These are phyloP conservation scores for Carollia perspicillata DNA, from an alignment of 2,113 vertebrate species.

Conservation along the genomic window DNA sequence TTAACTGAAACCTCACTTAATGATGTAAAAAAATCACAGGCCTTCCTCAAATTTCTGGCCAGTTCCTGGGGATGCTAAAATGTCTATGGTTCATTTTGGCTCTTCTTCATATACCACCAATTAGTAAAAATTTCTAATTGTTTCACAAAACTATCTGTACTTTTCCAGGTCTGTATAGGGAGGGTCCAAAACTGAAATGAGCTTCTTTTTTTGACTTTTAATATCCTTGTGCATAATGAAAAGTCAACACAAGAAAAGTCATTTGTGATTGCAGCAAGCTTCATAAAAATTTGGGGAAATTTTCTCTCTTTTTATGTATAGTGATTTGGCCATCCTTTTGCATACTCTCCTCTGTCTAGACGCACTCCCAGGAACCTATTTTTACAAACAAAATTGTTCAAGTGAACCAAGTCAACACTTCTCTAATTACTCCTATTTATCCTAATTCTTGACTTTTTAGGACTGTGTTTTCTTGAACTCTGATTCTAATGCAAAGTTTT, in stretches of 20 bases:
- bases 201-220: not conserved
- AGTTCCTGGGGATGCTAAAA: not conserved
- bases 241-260: not conserved
- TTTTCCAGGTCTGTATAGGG: not conserved
- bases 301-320: not conserved
- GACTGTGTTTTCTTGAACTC: not conserved
- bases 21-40: not conserved
- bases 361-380: not conserved
- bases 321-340: fast-evolving
- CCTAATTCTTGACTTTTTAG: not conserved
- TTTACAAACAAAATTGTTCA: not conserved
- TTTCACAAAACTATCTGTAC: not conserved
- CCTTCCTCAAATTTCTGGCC: not conserved
- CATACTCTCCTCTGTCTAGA: not conserved
- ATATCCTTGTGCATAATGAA: fast-evolving
- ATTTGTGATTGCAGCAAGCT: not conserved
- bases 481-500: not conserved
- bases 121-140: not conserved
- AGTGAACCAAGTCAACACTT: not conserved
- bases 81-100: not conserved
- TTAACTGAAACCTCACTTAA: not conserved
- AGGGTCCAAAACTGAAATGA: not conserved
- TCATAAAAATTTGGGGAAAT: not conserved
- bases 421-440: not conserved
- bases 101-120: not conserved